These are phyloP conservation scores for Eulacestoma nigropectus DNA, from an alignment of 2,113 vertebrate genomes.

Conservation along the genomic window DNA sequence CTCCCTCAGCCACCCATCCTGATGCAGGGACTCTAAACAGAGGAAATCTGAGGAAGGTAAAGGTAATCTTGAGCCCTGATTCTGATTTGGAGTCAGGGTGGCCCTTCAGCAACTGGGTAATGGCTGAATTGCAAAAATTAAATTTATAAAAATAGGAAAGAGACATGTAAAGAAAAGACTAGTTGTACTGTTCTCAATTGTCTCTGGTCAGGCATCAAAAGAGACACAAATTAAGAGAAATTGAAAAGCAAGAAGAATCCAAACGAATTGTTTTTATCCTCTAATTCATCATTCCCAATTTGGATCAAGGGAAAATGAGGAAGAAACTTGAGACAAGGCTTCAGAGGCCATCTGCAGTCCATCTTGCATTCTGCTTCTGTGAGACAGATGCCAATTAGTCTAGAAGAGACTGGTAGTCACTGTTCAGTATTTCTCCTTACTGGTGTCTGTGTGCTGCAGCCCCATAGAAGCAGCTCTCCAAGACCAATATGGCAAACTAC, in stretches of 20 bases:
- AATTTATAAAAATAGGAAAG: constrained; percentile 41
- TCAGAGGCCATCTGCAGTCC: constrained; percentile 56
- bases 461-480: neutral
- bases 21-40: neutral
- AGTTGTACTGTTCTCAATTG: constrained; percentile 51
- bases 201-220: constrained; percentile 48
- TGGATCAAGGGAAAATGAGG: constrained; percentile 32
- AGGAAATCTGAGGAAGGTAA: constrained; percentile 50
- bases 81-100: constrained; percentile 28
- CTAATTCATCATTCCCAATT: constrained; percentile 47
- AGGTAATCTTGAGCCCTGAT: constrained; percentile 39
- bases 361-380: constrained; percentile 39
- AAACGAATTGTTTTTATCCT: constrained; percentile 26
- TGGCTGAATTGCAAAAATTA: constrained; percentile 42
- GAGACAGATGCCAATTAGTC: constrained; percentile 52
- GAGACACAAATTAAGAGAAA: constrained; percentile 54
- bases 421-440: neutral
- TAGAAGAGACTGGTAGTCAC: neutral
- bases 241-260: constrained; percentile 34
- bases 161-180: constrained; percentile 14
- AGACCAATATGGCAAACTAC: neutral
- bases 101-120: constrained; percentile 6
- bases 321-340: constrained; percentile 56
- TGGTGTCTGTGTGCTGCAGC: neutral
- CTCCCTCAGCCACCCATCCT: neutral